Conservation (phyloP, 2,797 vertebrate genomes). For the Rhabdomys pumilio region DNA sequence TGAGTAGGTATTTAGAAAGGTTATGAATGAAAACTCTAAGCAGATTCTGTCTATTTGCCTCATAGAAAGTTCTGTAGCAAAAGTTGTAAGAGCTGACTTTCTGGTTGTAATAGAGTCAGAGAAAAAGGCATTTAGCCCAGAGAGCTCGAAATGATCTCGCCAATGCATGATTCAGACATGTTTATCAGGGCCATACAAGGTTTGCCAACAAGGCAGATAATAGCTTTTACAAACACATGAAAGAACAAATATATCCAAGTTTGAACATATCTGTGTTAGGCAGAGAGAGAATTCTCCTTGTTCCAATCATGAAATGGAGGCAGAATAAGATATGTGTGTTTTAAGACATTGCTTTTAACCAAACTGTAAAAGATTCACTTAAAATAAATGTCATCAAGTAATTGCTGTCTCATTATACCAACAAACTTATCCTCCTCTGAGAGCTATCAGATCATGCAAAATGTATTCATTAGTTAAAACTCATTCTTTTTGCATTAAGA, state of each 20-base stretch:
- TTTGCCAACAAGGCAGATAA: constrained; percentile 67
- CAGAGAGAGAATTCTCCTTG: not conserved
- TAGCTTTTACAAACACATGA: constrained; percentile 68
- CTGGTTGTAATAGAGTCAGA: not conserved
- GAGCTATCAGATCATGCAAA: not conserved
- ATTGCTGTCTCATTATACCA: constrained; percentile 48
- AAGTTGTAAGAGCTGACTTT: not conserved
- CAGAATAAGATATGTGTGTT: constrained; percentile 52
- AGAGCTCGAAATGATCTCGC: constrained; percentile 10
- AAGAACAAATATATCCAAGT: constrained; percentile 59
- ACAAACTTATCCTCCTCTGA: not conserved
- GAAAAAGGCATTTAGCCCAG: constrained; percentile 32
- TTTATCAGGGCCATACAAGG: constrained; percentile 71
- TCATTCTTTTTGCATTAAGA: constrained; percentile 6
- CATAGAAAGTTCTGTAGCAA: not conserved
- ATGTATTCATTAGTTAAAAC: constrained; percentile 22
- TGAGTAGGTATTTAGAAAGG: not conserved
- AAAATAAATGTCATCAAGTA: constrained; percentile 50
- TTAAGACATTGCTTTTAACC: constrained; percentile 58
- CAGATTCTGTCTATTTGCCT: constrained; percentile 27
- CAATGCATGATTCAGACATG: constrained; percentile 67
- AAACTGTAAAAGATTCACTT: constrained; percentile 46
- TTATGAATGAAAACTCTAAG: not conserved
- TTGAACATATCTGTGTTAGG: constrained; percentile 65
- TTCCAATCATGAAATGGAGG: constrained; percentile 64